Base-by-base conservation (phyloP, 2,797 vertebrate species). In the Erethizon dorsatum region DNA sequence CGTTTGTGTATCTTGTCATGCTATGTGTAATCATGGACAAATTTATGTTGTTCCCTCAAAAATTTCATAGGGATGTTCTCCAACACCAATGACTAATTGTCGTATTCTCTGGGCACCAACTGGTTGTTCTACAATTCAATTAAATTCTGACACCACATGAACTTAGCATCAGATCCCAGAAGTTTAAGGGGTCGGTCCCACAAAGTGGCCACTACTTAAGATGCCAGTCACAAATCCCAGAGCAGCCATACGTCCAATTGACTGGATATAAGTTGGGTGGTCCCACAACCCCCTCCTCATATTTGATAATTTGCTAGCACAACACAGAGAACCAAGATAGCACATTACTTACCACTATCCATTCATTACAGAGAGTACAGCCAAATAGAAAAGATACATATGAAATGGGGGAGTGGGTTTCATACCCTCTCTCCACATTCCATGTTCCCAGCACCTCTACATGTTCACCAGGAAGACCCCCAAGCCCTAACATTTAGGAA, bases 281-380 rank as follows among this genome's bases (percentile, higher is more conserved):
- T 82, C 47, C 54, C 57, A 26, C 0, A 1, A 54, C 6, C 2
- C 18, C 52, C 52, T 80, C 22, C 2, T 90, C 8, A 28, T 2
- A 56, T 45, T 71, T 87, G 37, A 10, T 63, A 89, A 33, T 45
- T 84, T 56, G n/a, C 37, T 87, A 75, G 77, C 67, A 77, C 7
- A 61, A 47, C 57, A 78, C 75, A 10, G 37, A 90, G 94, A 88
- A 93, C 61, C 77, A 56, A 78, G 71, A 41, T 87, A 63, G 65
- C 11, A 13, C 8, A 50, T 52, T 79, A 33, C 26, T 47, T 28
- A 31, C 22, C 41, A 47, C 28, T 28, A 59, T n/a, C 54, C 33
- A 52, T 59, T 93, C 57, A 41, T 65, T 10, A 56, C 14, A 65
- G 85, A 84, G 37, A 6, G 9, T n/a, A 50, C 26, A 67, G 56